A percentile compares a stretch with the other conserved stretches of the same genome.
Conservation (phyloP, 2,888 invertebrate genomes). For the Lasioglossum pauxillum region DNA sequence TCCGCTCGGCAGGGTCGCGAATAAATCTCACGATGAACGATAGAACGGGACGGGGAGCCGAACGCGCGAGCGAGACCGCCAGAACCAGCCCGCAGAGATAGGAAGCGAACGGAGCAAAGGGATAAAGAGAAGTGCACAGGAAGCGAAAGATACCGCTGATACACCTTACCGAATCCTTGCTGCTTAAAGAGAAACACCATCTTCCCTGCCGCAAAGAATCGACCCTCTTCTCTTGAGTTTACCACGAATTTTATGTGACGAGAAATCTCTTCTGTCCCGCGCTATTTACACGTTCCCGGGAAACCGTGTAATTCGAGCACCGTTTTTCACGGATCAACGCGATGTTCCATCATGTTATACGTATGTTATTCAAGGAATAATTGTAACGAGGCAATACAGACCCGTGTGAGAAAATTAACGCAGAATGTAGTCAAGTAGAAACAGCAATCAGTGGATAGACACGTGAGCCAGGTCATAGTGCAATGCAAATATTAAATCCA, state of each 20-base stretch:
- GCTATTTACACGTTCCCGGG: background rate
- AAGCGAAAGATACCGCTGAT: conserved; percentile 39
- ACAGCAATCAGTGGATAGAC: background rate
- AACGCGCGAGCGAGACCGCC: conserved; percentile 1
- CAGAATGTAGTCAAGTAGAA: background rate
- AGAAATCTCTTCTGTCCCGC: background rate
- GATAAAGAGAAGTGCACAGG: conserved; percentile 33
- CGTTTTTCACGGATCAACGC: too few species aligned
- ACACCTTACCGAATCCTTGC: conserved; percentile 39
- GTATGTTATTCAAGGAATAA: too few species aligned
- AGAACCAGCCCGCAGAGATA: conserved; percentile 27
- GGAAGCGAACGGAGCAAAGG: conserved; percentile 23
- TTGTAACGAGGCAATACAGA: background rate
- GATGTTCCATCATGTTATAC: too few species aligned
- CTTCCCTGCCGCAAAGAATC: background rate
- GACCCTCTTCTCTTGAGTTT: background rate
- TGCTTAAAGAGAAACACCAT: conserved; percentile 16
- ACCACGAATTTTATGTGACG: background rate
- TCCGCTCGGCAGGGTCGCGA: conserved; percentile 68
- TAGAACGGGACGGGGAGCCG: conserved; percentile 23
- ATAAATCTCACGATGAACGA: conserved; percentile 70
- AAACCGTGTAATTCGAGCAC: too few species aligned
- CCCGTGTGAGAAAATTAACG: background rate
- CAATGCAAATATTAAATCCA: background rate
- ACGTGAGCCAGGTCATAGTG: background rate